Percentiles rank a stretch among this genome's conserved stretches.
Evolutionary conservation across 2,113 vertebrate species (phyloP).

Genomic region (Carollia perspicillata): DNA sequence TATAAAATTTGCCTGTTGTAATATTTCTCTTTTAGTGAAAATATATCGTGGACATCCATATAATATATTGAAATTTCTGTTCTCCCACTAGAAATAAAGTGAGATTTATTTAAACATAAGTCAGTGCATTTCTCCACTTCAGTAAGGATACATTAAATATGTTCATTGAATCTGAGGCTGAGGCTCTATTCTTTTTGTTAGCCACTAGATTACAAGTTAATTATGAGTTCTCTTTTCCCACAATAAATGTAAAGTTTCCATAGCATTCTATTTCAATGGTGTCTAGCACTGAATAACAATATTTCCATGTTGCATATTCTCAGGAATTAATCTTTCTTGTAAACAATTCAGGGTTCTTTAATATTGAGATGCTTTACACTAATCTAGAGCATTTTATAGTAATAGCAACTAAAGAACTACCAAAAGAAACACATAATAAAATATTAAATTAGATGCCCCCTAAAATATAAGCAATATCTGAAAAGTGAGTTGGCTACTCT

Average conservation of each 20-base stretch:
- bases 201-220: neutral
- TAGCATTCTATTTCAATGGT: neutral
- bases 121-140: neutral
- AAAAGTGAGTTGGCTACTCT: slow-evolving; percentile 31
- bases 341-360: slow-evolving; percentile 42
- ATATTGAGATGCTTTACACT: slow-evolving; percentile 11
- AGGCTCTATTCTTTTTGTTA: neutral
- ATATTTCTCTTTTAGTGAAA: neutral
- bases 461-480: slow-evolving; percentile 10
- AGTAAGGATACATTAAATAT: neutral
- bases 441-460: slow-evolving; percentile 40
- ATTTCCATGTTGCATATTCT: neutral
- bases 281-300: neutral
- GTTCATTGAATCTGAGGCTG: neutral
- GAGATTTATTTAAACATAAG: neutral
- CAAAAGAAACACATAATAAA: slow-evolving; percentile 50
- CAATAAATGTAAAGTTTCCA: neutral
- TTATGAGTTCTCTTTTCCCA: neutral
- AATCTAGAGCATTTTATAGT: slow-evolving; percentile 50
- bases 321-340: neutral
- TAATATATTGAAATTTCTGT: neutral
- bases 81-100: neutral
- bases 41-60: neutral
- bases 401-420: slow-evolving; percentile 22
- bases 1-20: neutral